Evolutionary conservation across 1,140 invertebrate species (phyloP).

Genomic region (Bradynema listronoti): DNA sequence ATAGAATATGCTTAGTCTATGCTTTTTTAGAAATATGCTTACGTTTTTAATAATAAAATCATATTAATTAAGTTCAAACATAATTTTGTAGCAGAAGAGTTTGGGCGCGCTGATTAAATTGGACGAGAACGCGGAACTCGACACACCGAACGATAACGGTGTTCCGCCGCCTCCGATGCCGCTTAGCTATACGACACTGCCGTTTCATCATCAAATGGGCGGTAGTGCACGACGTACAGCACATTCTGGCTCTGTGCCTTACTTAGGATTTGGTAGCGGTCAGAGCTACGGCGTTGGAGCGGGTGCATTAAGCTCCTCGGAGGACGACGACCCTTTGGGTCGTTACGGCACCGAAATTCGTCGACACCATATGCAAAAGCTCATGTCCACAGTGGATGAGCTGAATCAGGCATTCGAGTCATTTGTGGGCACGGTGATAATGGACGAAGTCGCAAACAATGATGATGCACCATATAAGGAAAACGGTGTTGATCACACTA

Average conservation of each 20-base stretch:
- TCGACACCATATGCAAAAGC: constrained; percentile 37
- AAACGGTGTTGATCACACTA: background rate
- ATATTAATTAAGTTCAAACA: constrained; percentile 5
- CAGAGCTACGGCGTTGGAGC: background rate
- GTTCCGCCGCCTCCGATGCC: background rate
- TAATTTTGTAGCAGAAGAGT: constrained; percentile 6
- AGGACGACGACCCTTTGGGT: too few species aligned
- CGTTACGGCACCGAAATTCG: constrained; percentile 30
- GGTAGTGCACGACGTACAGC: too few species aligned
- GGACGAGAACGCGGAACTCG: background rate
- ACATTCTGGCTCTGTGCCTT: too few species aligned
- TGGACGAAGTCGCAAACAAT: background rate
- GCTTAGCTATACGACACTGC: too few species aligned
- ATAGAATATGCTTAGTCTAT: too few species aligned
- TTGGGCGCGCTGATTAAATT: background rate
- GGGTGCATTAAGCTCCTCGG: too few species aligned
- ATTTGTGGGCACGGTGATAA: constrained; percentile 21
- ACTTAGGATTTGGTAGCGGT: background rate
- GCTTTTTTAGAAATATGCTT: too few species aligned
- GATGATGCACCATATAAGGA: background rate
- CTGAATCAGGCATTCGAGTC: constrained; percentile 36
- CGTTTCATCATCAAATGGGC: too few species aligned
- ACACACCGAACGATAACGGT: background rate
- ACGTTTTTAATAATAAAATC: constrained; percentile 13
- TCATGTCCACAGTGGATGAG: constrained; percentile 32